Percentiles rank a stretch among this genome's conserved stretches.
Evolutionary conservation across 2,888 invertebrate species (phyloP).

Genomic region (Rotaria magnacalcarata): DNA sequence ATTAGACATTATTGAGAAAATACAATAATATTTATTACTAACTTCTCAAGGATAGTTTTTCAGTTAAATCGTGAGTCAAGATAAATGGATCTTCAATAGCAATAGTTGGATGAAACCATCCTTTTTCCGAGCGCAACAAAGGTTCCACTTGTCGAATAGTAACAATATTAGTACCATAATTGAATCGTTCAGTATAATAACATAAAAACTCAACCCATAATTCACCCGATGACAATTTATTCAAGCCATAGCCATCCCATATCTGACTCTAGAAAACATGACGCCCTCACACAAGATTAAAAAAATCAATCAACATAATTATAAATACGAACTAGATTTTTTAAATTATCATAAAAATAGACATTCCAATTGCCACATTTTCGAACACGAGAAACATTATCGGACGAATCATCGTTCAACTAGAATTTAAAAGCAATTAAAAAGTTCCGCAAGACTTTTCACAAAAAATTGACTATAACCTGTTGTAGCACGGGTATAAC

Average conservation of each 20-base stretch:
- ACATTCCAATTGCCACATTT: neutral
- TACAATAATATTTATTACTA: slow-evolving; percentile 48
- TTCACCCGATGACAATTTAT: slow-evolving; percentile 60
- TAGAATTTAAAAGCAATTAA: neutral
- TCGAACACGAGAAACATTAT: neutral
- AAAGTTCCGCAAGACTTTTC: neutral
- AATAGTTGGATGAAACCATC: slow-evolving; percentile 63
- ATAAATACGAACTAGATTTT: neutral
- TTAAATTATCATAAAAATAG: neutral
- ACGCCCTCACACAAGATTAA: neutral
- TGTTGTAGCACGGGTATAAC: slow-evolving; percentile 65
- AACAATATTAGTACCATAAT: slow-evolving; percentile 61
- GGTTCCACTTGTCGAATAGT: slow-evolving; percentile 60
- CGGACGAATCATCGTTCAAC: neutral
- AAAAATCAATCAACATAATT: neutral
- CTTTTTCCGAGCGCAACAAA: slow-evolving; percentile 63
- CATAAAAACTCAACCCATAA: slow-evolving; percentile 63
- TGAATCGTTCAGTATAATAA: slow-evolving; percentile 64
- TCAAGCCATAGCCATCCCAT: slow-evolving; percentile 52
- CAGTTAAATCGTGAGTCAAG: slow-evolving; percentile 64
- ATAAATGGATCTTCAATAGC: slow-evolving; percentile 68
- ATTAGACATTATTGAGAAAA: neutral
- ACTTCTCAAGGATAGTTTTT: slow-evolving; percentile 63
- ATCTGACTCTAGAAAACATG: neutral
- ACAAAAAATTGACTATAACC: neutral